Percentiles rank a stretch among this genome's conserved stretches.
These are phyloP conservation scores for Anguilla japonica DNA, from an alignment of 2,113 vertebrate genomes.

Conservation along the genomic window DNA sequence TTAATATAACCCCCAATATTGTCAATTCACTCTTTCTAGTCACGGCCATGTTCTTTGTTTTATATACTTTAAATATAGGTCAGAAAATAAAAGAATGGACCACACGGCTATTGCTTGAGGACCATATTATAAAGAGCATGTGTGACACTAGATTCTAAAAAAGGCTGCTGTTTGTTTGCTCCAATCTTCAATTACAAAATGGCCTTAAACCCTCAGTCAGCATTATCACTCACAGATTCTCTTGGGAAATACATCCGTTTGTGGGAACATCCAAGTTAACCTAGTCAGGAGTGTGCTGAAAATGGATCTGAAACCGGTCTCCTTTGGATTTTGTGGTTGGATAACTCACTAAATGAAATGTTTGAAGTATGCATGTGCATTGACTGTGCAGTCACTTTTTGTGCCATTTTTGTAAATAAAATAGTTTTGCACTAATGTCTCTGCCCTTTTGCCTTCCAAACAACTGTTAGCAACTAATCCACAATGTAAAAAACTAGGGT, in stretches of 20 bases:
- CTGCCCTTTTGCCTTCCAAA: constrained; percentile 20
- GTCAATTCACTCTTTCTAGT: constrained; percentile 46
- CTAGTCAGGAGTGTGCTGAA: constrained; percentile 70
- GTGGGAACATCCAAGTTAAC: constrained; percentile 76
- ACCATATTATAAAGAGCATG: constrained; percentile 68
- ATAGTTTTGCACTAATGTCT: constrained; percentile 93
- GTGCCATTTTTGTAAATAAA: constrained; percentile 99
- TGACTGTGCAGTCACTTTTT: constrained; percentile 84
- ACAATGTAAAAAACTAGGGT: not conserved
- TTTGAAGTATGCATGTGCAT: constrained; percentile 87
- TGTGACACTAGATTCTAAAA: constrained; percentile 69
- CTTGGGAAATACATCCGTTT: constrained; percentile 92
- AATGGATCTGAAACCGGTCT: constrained; percentile 73
- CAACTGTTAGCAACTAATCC: not conserved
- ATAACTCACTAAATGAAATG: constrained; percentile 73
- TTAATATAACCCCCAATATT: constrained; percentile 68
- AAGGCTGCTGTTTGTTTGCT: constrained; percentile 74
- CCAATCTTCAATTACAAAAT: constrained; percentile 71
- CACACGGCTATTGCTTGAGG: constrained; percentile 53
- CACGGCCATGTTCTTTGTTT: constrained; percentile 62
- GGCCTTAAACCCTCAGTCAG: constrained; percentile 88
- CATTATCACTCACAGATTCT: constrained; percentile 79
- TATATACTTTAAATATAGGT: constrained; percentile 45
- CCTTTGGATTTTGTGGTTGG: constrained; percentile 70
- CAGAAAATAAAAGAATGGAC: constrained; percentile 71